Evolutionary conservation across 2,797 vertebrate species (phyloP).

Genomic region (Varecia variegata): DNA sequence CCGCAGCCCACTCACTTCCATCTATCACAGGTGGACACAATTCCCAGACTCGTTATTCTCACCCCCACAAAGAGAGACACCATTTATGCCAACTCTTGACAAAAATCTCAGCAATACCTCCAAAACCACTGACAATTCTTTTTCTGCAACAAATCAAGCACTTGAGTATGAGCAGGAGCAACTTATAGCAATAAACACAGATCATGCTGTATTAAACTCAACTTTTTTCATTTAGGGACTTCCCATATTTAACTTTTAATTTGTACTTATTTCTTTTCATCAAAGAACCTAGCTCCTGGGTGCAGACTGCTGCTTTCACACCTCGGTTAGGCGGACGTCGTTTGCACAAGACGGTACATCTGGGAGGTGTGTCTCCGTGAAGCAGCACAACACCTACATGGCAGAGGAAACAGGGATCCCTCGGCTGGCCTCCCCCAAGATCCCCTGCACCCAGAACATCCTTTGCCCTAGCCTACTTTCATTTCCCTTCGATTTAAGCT

Average conservation of each 20-base stretch:
- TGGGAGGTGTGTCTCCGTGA: background rate
- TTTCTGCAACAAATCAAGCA: background rate
- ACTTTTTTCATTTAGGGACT: background rate
- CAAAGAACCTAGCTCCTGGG: no score
- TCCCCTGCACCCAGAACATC: no score
- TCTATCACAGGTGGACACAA: background rate
- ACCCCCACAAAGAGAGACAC: background rate
- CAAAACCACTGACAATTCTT: background rate
- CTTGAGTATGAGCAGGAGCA: background rate
- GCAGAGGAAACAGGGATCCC: background rate
- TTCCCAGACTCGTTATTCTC: background rate
- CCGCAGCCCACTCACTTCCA: background rate
- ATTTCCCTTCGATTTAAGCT: background rate
- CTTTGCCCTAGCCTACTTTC: background rate
- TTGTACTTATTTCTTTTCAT: background rate
- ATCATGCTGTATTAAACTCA: rapidly evolving
- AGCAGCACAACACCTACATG: background rate
- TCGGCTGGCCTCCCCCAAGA: background rate
- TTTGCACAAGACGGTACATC: rapidly evolving
- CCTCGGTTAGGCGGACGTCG: rapidly evolving
- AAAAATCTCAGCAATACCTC: background rate
- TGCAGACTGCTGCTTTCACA: rapidly evolving
- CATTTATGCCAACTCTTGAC: background rate
- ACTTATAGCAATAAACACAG: background rate
- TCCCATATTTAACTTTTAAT: background rate